Conservation (phyloP, 2,888 invertebrate genomes). For the Drosophila falleni region DNA sequence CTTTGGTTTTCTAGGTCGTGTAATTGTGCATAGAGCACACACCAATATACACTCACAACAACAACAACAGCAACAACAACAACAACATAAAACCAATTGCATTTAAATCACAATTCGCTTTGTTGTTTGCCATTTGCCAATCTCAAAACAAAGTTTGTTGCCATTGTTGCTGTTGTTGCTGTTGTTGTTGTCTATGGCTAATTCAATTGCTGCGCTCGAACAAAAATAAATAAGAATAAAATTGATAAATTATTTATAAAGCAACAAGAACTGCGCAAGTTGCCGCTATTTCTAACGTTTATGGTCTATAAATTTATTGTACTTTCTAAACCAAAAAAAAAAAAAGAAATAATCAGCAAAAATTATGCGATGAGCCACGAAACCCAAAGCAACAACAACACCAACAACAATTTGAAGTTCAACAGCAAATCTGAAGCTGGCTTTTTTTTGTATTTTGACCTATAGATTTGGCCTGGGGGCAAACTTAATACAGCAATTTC, state of each 20-base stretch:
- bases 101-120: constrained; percentile 66
- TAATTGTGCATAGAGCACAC: constrained; percentile 74
- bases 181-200: constrained; percentile 65
- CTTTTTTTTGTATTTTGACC: constrained; percentile 21
- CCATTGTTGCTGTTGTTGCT: constrained; percentile 31
- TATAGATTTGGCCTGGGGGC: constrained; percentile 37
- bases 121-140: constrained; percentile 44
- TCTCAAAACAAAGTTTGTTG: constrained; percentile 42
- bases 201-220: constrained; percentile 63
- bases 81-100: constrained; percentile 59
- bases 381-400: constrained; percentile 5
- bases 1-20: constrained; percentile 81
- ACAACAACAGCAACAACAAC: constrained; percentile 14
- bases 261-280: constrained; percentile 26
- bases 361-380: constrained; percentile 49
- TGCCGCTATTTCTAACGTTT: constrained; percentile 58
- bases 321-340: constrained; percentile 57
- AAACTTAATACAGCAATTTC: constrained; percentile 74
- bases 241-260: constrained; percentile 79
- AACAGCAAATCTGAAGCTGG: constrained; percentile 10
- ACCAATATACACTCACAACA: constrained; percentile 10
- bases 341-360: constrained; percentile 23
- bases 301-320: constrained; percentile 75
- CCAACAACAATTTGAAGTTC: constrained; percentile 24
- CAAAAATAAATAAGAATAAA: constrained; percentile 44